These are phyloP conservation scores for Rhagophthalmus giganteus DNA, from an alignment of 2,888 invertebrate genomes.

Conservation along the genomic window DNA sequence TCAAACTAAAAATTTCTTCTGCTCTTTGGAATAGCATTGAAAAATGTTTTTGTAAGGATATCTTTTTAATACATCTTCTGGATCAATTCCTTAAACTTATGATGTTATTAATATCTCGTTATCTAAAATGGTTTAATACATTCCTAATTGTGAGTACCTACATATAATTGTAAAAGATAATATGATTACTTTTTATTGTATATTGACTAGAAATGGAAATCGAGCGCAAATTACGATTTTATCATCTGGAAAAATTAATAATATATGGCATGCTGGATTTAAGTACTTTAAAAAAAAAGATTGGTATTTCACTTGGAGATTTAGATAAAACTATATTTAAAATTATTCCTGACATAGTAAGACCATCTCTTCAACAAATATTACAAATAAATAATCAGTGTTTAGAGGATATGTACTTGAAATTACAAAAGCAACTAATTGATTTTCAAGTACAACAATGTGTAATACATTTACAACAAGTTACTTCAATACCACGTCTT, in stretches of 20 bases:
- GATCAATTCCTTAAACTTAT: constrained; percentile 89
- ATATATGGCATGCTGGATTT: constrained; percentile 45
- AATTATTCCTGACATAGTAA: constrained; percentile 41
- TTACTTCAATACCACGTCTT: constrained; percentile 90
- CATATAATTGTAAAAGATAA: too few species aligned
- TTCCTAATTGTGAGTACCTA: constrained; percentile 13
- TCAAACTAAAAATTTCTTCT: constrained; percentile 57
- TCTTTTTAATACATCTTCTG: constrained; percentile 77
- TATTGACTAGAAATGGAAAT: constrained; percentile 15
- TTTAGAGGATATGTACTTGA: constrained; percentile 34
- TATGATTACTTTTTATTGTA: not conserved
- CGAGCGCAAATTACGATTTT: constrained; percentile 1
- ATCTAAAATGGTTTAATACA: constrained; percentile 69
- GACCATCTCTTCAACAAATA: constrained; percentile 38
- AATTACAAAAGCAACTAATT: constrained; percentile 41
- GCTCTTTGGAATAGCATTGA: constrained; percentile 56
- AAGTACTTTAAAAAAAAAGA: constrained; percentile 36
- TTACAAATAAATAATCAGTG: constrained; percentile 39
- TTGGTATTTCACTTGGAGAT: constrained; percentile 24
- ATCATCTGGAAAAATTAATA: constrained; percentile 41
- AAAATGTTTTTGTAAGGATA: constrained; percentile 75
- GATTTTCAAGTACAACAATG: constrained; percentile 52
- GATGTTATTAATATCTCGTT: constrained; percentile 80
- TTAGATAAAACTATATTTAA: constrained; percentile 39
- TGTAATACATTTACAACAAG: constrained; percentile 71